Evolutionary conservation across 2,113 vertebrate genomes (phyloP), one percentile per base, ranked within the genome.

Genomic region (Ptilonorhynchus violaceus): DNA sequence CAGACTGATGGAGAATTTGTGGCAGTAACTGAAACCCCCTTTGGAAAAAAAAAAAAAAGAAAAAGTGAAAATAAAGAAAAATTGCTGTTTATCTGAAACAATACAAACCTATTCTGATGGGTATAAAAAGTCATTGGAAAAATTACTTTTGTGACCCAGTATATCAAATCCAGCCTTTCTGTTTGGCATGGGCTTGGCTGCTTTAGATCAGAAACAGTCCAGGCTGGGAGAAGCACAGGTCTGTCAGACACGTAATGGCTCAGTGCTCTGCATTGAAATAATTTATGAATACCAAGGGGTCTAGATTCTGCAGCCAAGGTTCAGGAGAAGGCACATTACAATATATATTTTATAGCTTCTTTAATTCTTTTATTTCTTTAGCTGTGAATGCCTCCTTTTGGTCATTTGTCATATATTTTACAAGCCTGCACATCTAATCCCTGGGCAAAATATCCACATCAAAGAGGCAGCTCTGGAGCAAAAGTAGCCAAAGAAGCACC

Each of bases 261-360:
- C 49, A 82, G 24, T 50, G 53, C 63, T 72, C 25, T 33, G 47
- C 55, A 58, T 1, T 66, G 50, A 49, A 24, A 82, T 49, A 82
- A 90, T 88, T 97, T 94, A 96, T 79, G 53, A 95, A 95, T 89
- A 95, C 89, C 93, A 94, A 67, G 83, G 59, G 44, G 58, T 50
- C 47, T 85, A 78, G 60, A 90, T 88, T 94, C 92, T 90, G 68
- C 80, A 96, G 56, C 55, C 86, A 85, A 66, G 47, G 35, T 73
- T 92, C 66, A 50, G 64, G 58, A 92, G 94, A 96, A 95, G 44
- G 53, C 46, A 70, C 33, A 53, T 74, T 75, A 86, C 63, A 97
- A 92, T 50, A 49, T 50, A 49, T 63, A 68, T 58, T 88, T 92
- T 76, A 83, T 78, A 83, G 70, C 66, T 60, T 35, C 53, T 90